Evolutionary conservation across 2,888 invertebrate genomes (phyloP), one percentile per base, ranked within the genome.

Genomic region (Mythimna albipuncta): DNA sequence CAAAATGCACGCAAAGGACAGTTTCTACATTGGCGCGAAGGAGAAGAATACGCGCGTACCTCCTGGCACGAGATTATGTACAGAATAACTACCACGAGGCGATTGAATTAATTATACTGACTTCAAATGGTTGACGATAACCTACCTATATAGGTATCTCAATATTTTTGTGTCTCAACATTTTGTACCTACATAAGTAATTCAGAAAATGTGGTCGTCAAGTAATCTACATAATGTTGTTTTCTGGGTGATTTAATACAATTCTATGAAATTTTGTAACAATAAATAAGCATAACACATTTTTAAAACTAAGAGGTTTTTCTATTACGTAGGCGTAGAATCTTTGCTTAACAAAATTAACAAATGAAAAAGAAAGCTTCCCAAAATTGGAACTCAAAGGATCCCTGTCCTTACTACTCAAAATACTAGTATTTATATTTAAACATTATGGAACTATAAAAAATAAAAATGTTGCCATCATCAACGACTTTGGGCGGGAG

Each of bases 31-130:
- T 96, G 95, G 95, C 89, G 87, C 2, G 84, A 81, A 11, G 94
- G 89, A 2, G 84, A 84, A 1, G 88, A 92, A 71, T 88, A 89
- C 32, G 90, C 91, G 0, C 87, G 83, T 9, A 66, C 80, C 0
- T 88, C 90, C 2, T 95, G 96, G 96, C 91, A 94, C 69, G 88
- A 91, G 70, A 84, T 94, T 4, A 89, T 94, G 81, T 95, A 96
- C 80, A 93, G 87, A 83, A 93, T 94, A 26, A 90, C 89, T 16
- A 89, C 89, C 9, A 85, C 86, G 16, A 86, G 91, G 70, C 81
- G 87, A 75, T 78, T 75, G 78, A 63, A 58, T 57, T 19, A 52
- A 57, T 44, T 72, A 35, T 47, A 52, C 11, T 50, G 21, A 35
- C 1, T 26, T 41, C 9, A 41, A 1, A n/a, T 47, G 38, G n/a